Evolutionary conservation across 2,113 vertebrate species (phyloP).

Genomic region (Tragelaphus imberbis): DNA sequence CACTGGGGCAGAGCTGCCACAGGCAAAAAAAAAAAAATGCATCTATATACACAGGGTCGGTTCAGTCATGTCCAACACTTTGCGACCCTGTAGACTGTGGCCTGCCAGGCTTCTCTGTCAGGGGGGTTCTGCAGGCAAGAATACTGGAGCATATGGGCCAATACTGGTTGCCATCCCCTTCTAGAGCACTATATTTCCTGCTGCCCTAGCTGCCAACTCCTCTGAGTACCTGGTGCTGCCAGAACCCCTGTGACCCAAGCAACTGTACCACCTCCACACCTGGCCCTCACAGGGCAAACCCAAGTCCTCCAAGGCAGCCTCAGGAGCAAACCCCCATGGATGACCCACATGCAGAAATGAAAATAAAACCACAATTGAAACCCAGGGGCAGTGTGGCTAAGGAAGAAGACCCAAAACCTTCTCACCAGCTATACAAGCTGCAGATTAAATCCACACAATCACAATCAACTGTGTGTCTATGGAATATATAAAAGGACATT

Average conservation of each 20-base stretch:
- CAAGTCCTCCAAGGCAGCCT: not conserved
- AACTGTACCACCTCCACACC: not conserved
- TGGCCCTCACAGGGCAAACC: not conserved
- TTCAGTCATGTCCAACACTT: not conserved
- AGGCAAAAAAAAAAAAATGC: not conserved
- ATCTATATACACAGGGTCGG: not conserved
- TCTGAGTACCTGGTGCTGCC: not conserved
- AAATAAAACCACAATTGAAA: not conserved
- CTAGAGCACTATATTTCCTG: not conserved
- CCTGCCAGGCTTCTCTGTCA: not conserved
- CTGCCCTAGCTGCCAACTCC: not conserved
- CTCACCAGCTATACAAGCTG: not conserved
- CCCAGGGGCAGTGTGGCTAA: not conserved
- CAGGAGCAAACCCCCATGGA: not conserved
- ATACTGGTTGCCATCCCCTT: not conserved
- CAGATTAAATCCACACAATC: not conserved
- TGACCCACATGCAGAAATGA: not conserved
- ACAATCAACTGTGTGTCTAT: not conserved
- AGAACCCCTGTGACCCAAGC: not conserved
- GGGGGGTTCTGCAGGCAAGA: not conserved
- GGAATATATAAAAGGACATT: not conserved
- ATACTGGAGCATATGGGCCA: not conserved
- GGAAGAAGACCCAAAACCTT: not conserved
- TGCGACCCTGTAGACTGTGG: not conserved
- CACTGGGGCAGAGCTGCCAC: not conserved